Evolutionary conservation across 2,888 invertebrate species (phyloP).

Genomic region (Lasius fuliginosus): DNA sequence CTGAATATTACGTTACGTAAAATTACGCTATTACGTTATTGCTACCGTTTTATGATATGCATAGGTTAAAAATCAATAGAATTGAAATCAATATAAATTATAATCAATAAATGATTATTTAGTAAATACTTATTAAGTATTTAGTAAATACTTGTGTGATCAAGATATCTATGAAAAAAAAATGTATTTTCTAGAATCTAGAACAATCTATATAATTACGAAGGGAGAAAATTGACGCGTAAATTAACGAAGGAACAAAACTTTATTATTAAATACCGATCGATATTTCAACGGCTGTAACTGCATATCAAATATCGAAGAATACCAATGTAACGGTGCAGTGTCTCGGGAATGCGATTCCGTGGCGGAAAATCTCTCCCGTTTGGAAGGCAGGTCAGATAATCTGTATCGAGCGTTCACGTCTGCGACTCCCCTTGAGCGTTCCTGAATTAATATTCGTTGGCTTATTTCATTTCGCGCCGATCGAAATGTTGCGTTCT

Average conservation of each 20-base stretch:
- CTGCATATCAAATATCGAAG: conserved; percentile 14
- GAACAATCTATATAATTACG: background rate
- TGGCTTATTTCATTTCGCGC: conserved; percentile 79
- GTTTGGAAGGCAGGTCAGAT: conserved; percentile 64
- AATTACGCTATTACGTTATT: conserved; percentile 23
- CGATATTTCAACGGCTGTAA: conserved; percentile 12
- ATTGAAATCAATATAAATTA: background rate
- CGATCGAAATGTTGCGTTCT: conserved; percentile 79
- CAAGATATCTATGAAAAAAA: background rate
- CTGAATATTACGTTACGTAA: conserved; percentile 37
- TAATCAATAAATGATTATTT: background rate
- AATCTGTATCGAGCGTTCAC: conserved; percentile 72
- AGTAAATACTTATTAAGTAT: background rate
- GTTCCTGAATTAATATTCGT: conserved; percentile 78
- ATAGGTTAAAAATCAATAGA: background rate
- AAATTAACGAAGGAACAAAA: background rate
- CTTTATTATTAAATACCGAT: conserved; percentile 27
- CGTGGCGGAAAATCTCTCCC: conserved; percentile 48
- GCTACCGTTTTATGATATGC: background rate
- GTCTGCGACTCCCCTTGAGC: conserved; percentile 54
- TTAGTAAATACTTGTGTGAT: background rate
- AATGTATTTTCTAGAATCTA: background rate
- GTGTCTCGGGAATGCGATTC: conserved; percentile 50
- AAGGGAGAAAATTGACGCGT: background rate
- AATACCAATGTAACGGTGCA: conserved; percentile 15